Base-by-base conservation (phyloP, 2,113 vertebrate genomes). In the Pungitius pungitius region DNA sequence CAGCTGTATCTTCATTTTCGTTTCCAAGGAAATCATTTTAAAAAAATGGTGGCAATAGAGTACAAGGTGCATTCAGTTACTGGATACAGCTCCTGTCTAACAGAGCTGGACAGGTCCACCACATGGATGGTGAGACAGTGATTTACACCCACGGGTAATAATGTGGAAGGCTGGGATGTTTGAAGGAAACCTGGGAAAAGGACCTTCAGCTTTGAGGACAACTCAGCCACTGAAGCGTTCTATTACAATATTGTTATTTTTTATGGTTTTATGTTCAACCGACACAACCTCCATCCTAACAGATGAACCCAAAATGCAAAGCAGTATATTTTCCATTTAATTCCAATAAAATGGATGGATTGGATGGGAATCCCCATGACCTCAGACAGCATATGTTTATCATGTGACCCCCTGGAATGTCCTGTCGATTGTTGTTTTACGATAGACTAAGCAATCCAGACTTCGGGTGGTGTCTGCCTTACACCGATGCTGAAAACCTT, bases 11-110 rank as follows among this genome's bases (percentile, higher is more conserved):
- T 60, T 35, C n/a, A 51, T 58, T 37, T 57, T 26, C 1, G 24
- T 49, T 51, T 51, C 64, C 17, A 69, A n/a, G 15, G 9, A 57
- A 61, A 73, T 35, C 33, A 47, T 33, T 2, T 33, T 2, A 35
- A 37, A 24, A 42, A 27, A 70, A 30, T 8, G 39, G 5, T 17
- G 17, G 6, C 14, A 43, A 51, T 9, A 42, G 7, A 43, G 12
- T 52, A 26, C 27, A 45, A 9, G 8, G 26, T 43, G 52, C 35
- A 42, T 33, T 18, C 59, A 55, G 59, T 8, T 35, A 45, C 13
- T 64, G 27, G 26, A 73, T 45, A 26, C 71, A 64, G 39, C 49
- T 73, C 14, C 49, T 45, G 59, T 33, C 26, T 35, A 55, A 72
- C 35, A 52, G 57, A n/a, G 39, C 9, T 0, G 17, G 6, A 2